These are phyloP conservation scores for Gambusia yucatana DNA, from an alignment of 2,797 vertebrate species.

Conservation along the genomic window DNA sequence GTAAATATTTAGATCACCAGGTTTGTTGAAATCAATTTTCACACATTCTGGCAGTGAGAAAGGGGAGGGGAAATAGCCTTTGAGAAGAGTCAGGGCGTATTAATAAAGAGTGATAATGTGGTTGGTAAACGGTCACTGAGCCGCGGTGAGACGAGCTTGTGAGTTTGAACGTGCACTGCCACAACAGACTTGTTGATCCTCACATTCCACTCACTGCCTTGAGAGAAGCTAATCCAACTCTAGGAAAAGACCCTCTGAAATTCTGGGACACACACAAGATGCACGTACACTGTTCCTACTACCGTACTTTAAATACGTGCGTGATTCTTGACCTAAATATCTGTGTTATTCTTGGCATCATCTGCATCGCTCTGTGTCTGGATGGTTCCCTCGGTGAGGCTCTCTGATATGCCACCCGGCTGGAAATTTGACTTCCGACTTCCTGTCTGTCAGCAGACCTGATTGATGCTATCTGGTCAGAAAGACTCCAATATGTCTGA, in stretches of 20 bases:
- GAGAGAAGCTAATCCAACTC: slow-evolving; percentile 66
- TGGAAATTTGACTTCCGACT: slow-evolving; percentile 33
- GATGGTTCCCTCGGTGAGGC: slow-evolving; percentile 12
- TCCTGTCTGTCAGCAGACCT: slow-evolving; percentile 17
- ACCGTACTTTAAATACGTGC: slow-evolving; percentile 2
- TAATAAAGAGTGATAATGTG: slow-evolving; percentile 50
- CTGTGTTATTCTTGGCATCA: slow-evolving; percentile 37
- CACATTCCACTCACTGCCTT: slow-evolving; percentile 65
- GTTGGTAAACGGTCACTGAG: slow-evolving; percentile 51
- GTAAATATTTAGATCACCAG: slow-evolving; percentile 6
- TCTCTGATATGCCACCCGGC: slow-evolving; percentile 32
- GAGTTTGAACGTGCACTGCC: slow-evolving; percentile 11
- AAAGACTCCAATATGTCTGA: slow-evolving; percentile 15
- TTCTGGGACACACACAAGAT: slow-evolving; percentile 20
- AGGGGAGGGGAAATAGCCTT: slow-evolving; percentile 6
- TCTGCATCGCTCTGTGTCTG: not conserved
- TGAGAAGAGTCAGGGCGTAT: slow-evolving; percentile 21
- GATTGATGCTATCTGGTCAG: slow-evolving; percentile 23
- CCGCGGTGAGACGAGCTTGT: slow-evolving; percentile 2
- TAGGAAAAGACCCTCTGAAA: slow-evolving; percentile 55
- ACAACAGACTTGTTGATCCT: slow-evolving; percentile 58
- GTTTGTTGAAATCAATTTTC: slow-evolving; percentile 36
- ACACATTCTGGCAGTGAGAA: slow-evolving; percentile 21
- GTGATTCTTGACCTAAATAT: slow-evolving; percentile 11
- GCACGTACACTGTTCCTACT: not conserved